These are phyloP conservation scores for Amazona guildingii DNA, from an alignment of 2,113 vertebrate genomes.

Conservation along the genomic window DNA sequence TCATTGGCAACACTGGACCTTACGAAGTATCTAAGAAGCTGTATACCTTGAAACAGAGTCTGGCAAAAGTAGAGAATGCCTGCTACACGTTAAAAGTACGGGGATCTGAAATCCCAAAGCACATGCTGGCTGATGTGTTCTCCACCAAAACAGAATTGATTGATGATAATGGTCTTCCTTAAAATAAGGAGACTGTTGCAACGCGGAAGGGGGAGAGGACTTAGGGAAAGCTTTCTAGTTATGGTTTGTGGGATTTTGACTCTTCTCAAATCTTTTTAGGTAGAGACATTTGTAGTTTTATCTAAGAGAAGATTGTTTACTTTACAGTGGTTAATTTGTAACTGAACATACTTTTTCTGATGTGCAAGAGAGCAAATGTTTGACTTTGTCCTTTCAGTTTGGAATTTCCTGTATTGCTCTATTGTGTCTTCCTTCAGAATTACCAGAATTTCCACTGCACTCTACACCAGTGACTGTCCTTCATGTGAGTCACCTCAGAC, in stretches of 20 bases:
- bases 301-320: conserved; percentile 31
- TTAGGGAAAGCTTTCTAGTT: conserved; percentile 36
- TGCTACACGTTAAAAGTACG: conserved; percentile 92
- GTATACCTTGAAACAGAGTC: conserved; percentile 91
- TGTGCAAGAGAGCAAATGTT: conserved; percentile 2
- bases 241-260: neutral
- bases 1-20: conserved; percentile 95
- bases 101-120: conserved; percentile 95
- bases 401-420: neutral
- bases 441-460: neutral
- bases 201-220: conserved; percentile 8
- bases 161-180: conserved; percentile 91
- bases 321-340: conserved; percentile 47
- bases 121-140: conserved; percentile 96
- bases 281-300: conserved; percentile 50
- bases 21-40: conserved; percentile 98
- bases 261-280: conserved; percentile 45
- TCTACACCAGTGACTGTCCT: neutral
- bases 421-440: neutral
- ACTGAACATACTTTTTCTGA: conserved; percentile 18
- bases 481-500: neutral
- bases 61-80: conserved; percentile 95
- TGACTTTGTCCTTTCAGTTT: neutral
- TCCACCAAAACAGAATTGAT: conserved; percentile 83
- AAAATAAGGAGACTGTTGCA: conserved; percentile 4